Evolutionary conservation across 2,888 invertebrate species (phyloP), one percentile per base, ranked within the genome.

Genomic region (Lathronympha strigana): DNA sequence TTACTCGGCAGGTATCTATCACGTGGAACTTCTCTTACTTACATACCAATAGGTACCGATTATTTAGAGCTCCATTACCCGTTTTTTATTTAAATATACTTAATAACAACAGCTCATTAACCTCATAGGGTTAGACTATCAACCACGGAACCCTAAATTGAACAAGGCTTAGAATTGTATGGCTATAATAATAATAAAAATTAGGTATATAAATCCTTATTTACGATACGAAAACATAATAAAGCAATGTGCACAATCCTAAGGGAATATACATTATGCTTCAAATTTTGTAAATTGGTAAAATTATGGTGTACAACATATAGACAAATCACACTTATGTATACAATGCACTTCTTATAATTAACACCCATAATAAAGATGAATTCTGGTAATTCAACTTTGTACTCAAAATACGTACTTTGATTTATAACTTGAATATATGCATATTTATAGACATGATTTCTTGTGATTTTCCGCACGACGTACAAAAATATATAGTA

Each of bases 401-500:
- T 45, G 61, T 62, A 53, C 61, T 62, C 45, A 13, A 43, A 57
- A 57, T 57, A 45, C 17, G 25, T 40, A 40, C 17, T 25, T 17
- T 2, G 9, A 11, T 36, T 13, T 40, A 8, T 8, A 31, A 31
- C 11, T 31, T 4, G 4, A 51, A 13, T 31, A 23, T n/a, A 51
- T 23, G 36, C 25, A 40, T 38, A 28, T 13, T 19, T 43, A 36
- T 11, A 11, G 9, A 25, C 15, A 55, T 25, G 9, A 55, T 28
- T 55, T 28, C 31, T 45, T 43, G 31, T 31, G 19, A 45, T 45
- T 57, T n/a, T 31, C 43, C 0, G 57, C 31, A n/a, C 13, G 33
- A 38, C 23, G 53, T 62, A 62, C 49, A 63, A 63, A 55, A 63
- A 63, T 63, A 63, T 63, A 55, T 31, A 53, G 23, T 36, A 33